Base-by-base conservation (phyloP, 2,888 invertebrate genomes). In the Himalopsyche japonica region DNA sequence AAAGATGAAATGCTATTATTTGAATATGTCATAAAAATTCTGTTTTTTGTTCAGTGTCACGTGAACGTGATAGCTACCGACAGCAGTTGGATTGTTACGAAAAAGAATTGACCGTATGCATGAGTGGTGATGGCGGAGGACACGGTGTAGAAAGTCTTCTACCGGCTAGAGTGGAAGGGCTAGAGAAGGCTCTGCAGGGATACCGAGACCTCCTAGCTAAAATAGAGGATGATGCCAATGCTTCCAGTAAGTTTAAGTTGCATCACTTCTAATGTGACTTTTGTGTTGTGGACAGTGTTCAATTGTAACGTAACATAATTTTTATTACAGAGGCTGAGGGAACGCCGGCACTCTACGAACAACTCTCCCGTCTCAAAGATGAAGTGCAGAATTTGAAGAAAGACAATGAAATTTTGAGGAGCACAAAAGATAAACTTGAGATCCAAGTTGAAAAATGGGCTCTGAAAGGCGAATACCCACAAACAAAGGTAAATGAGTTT, bases 31-130 rank as follows among this genome's bases (percentile, higher is more conserved):
- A 37, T 37, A 37, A 0, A 37, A 8, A 37, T 37, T 20, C 57
- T 57, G n/a, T 24, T 76, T 24, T 12, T 10, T 64, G 84, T 86
- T 12, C 76, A 87, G 91, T 92, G 10, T 93, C 93, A 0, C 93
- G 95, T 48, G 97, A 97, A 89, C 92, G 97, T 32, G 97, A 97
- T 88, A 96, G 96, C 88, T 96, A 97, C 88, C 94, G 96, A 82
- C 94, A 94, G 85, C 94, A 97, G 88, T 89, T 97, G 77, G 97
- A 97, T 88, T 94, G 95, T 81, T 97, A 96, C 88, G 97, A 97
- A 90, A 95, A 95, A 89, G 97, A 97, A 91, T 90, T 96, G 87
- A 95, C 96, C 0, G 91, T 92, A 88, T 90, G 91, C 0, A 84
- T 92, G 70, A 89, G 90, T 48, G 91, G 91, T 0, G 87, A 87